Evolutionary conservation across 2,888 invertebrate genomes (phyloP).

Genomic region (Thecophora atra): DNA sequence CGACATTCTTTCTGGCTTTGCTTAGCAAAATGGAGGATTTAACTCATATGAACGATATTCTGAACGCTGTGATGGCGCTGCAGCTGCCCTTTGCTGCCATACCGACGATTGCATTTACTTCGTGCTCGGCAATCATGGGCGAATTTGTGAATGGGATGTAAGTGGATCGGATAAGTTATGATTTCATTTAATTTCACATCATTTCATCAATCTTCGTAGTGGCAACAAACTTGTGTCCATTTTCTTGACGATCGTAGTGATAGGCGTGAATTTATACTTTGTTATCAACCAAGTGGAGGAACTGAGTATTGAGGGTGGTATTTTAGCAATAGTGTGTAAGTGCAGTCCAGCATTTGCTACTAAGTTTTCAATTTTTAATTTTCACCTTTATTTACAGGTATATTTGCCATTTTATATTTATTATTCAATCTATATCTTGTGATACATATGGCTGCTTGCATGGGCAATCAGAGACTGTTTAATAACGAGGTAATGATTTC

Average conservation of each 20-base stretch:
- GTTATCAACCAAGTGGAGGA: slow-evolving; percentile 72
- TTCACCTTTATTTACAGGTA: slow-evolving; percentile 53
- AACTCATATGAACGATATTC: slow-evolving; percentile 82
- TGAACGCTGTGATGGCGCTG: slow-evolving; percentile 87
- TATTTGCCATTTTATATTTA: slow-evolving; percentile 75
- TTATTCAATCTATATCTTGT: slow-evolving; percentile 79
- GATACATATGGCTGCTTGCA: slow-evolving; percentile 75
- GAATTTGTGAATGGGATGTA: slow-evolving; percentile 84
- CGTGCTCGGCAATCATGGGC: slow-evolving; percentile 81
- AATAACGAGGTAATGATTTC: slow-evolving; percentile 67
- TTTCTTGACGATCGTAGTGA: slow-evolving; percentile 75
- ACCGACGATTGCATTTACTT: slow-evolving; percentile 87
- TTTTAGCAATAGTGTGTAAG: slow-evolving; percentile 67
- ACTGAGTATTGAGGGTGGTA: slow-evolving; percentile 64
- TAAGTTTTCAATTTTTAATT: not conserved
- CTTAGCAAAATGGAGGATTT: slow-evolving; percentile 75
- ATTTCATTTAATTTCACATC: too few relatives aligned
- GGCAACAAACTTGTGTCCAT: slow-evolving; percentile 76
- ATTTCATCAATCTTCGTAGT: slow-evolving; percentile 65
- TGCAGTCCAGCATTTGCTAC: slow-evolving; percentile 18
- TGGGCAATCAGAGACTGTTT: slow-evolving; percentile 70
- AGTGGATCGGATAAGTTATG: slow-evolving; percentile 55
- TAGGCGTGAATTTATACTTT: slow-evolving; percentile 83
- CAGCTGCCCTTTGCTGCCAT: slow-evolving; percentile 89
- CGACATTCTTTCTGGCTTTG: slow-evolving; percentile 76